These are phyloP conservation scores for Labroides dimidiatus DNA, from an alignment of 2,797 vertebrate genomes.

Conservation along the genomic window DNA sequence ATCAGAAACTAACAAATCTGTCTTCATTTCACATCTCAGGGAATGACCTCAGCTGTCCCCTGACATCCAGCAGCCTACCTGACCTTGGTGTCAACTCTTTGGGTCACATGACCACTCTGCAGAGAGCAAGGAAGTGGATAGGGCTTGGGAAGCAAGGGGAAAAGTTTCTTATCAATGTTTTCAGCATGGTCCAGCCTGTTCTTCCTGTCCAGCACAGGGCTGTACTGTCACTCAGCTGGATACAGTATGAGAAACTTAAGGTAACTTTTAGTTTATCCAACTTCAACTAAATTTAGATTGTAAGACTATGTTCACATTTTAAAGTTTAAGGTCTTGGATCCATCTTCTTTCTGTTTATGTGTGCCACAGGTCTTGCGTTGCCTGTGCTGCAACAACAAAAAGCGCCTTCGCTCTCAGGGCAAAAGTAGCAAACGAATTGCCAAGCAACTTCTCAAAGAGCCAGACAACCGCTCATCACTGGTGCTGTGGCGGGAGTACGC, in stretches of 20 bases:
- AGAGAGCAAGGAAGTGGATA: slow-evolving; percentile 70
- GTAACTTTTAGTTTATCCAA: slow-evolving; percentile 66
- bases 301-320: not conserved
- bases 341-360: slow-evolving; percentile 10
- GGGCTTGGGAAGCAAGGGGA: slow-evolving; percentile 91
- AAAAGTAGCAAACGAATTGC: slow-evolving; percentile 92
- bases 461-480: slow-evolving; percentile 88
- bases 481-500: slow-evolving; percentile 92
- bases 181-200: slow-evolving; percentile 83
- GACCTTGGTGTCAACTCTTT: slow-evolving; percentile 83
- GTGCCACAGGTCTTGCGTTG: slow-evolving; percentile 85
- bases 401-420: slow-evolving; percentile 89
- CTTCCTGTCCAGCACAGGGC: slow-evolving; percentile 84
- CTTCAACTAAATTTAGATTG: not conserved
- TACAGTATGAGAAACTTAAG: slow-evolving; percentile 94
- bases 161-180: slow-evolving; percentile 88
- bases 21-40: slow-evolving; percentile 39
- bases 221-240: slow-evolving; percentile 85
- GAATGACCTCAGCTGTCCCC: slow-evolving; percentile 74
- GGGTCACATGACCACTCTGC: slow-evolving; percentile 87
- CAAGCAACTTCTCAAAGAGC: slow-evolving; percentile 94
- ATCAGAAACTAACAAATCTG: not conserved
- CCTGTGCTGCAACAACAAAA: slow-evolving; percentile 86
- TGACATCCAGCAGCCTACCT: slow-evolving; percentile 80
- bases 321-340: no score